Evolutionary conservation across 2,797 vertebrate genomes (phyloP).

Genomic region (Manis pentadactyla): DNA sequence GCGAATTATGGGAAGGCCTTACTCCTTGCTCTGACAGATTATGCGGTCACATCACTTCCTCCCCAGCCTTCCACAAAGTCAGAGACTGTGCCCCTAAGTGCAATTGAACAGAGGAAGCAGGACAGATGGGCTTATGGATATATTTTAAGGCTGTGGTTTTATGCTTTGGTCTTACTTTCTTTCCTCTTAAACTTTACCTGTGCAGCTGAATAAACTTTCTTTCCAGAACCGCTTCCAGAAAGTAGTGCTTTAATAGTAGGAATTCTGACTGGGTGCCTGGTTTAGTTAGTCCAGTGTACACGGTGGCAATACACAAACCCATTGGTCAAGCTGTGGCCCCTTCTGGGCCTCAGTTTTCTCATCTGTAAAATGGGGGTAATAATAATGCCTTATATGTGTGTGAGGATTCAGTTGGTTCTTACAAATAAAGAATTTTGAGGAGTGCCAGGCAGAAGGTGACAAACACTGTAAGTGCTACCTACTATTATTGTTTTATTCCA

Average conservation of each 20-base stretch:
- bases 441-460: background rate
- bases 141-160: conserved; percentile 15
- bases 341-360: conserved; percentile 28
- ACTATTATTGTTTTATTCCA: background rate
- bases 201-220: background rate
- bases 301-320: background rate
- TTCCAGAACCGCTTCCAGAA: background rate
- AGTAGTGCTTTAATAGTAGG: background rate
- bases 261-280: background rate
- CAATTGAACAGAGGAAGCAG: background rate
- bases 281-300: background rate
- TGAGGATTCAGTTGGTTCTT: conserved; percentile 11
- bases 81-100: background rate
- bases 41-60: background rate
- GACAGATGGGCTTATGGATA: background rate
- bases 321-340: background rate
- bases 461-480: background rate
- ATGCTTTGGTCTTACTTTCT: background rate
- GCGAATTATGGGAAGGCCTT: conserved; percentile 37
- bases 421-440: conserved; percentile 30
- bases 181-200: conserved; percentile 33
- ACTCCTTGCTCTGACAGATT: background rate
- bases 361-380: conserved; percentile 20
- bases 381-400: conserved; percentile 10
- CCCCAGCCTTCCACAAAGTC: background rate